Conservation (phyloP, 2,797 vertebrate species). For the Coendou prehensilis region DNA sequence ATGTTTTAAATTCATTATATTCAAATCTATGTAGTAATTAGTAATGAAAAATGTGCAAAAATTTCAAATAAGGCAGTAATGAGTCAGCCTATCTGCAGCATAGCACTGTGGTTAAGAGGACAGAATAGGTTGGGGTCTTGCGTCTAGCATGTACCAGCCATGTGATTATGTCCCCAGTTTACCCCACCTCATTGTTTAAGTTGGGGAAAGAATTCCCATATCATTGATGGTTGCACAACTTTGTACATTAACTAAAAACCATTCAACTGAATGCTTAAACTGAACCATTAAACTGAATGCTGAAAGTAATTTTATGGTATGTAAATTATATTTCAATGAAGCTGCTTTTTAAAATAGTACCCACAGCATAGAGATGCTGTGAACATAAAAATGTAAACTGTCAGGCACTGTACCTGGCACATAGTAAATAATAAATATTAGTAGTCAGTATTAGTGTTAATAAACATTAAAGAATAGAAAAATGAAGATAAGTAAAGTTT, state of each 20-base stretch:
- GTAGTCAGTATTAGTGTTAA: constrained; percentile 11
- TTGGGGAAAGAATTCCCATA: neutral
- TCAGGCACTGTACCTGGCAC: neutral
- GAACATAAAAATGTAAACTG: constrained; percentile 59
- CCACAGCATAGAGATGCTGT: neutral
- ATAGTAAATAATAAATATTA: constrained; percentile 50
- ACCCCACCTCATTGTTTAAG: constrained; percentile 19
- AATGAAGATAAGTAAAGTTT: neutral
- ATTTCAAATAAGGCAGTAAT: constrained; percentile 31
- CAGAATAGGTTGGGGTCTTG: neutral
- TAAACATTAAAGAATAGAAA: constrained; percentile 30
- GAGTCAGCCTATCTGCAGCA: neutral
- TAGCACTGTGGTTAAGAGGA: neutral
- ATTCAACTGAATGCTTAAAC: constrained; percentile 23
- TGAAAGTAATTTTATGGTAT: constrained; percentile 9
- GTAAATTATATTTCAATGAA: neutral
- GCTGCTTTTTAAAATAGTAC: neutral
- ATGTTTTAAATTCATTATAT: constrained; percentile 39
- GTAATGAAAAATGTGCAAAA: constrained; percentile 20
- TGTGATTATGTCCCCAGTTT: neutral
- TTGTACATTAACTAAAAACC: constrained; percentile 29
- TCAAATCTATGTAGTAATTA: constrained; percentile 20
- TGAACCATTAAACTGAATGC: neutral
- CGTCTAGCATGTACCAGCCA: neutral
- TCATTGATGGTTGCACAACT: neutral